Base-by-base conservation (phyloP, 1,140 invertebrate species). In the Olivierus martensii region DNA sequence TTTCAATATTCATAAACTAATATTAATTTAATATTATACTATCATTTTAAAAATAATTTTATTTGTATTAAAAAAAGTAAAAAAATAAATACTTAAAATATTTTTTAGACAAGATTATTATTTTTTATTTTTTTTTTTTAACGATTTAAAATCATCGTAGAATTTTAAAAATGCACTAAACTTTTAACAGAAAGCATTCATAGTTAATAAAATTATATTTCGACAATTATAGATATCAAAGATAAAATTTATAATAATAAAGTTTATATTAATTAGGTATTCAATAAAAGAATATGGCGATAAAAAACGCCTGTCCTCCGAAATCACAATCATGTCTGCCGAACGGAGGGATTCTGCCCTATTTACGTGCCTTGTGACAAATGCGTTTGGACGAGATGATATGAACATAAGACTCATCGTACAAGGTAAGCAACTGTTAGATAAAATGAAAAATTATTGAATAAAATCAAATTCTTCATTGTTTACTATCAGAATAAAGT, bases 351-450 rank as follows among this genome's bases (percentile, higher is more conserved):
- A 75, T 55, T 71, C 70, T 17, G 71, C 67, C 28, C 66, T 70
- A 28, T 75, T 71, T 62, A 69, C 68, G 3, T 75, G 73, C 59
- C 57, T 62, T 18, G 68, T 69, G 1, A 59, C 56, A 22, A 75
- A 75, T 57, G 51, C 59, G 12, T 64, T 68, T 52, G 90, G 90
- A 19, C 59, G 58, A 12, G 71, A 72, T 52, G 65, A 69, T 50
- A 69, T 71, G 19, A 65, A 64, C 7, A 67, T 71, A 48, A 62
- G 65, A 37, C 57, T 75, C 1, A 66, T 69, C 51, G 69, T 75
- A 14, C 68, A 71, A 71, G 72, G 73, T 73, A 46, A 59, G 59
- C n/a, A n/a, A n/a, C n/a, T 44, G n/a, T 45, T 17, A 18, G 12
- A 41, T 19, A 36, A 22, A 50, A 2, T 49, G 4, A 9, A 36